Evolutionary conservation across 2,888 invertebrate genomes (phyloP).

Genomic region (Melipona beecheii): DNA sequence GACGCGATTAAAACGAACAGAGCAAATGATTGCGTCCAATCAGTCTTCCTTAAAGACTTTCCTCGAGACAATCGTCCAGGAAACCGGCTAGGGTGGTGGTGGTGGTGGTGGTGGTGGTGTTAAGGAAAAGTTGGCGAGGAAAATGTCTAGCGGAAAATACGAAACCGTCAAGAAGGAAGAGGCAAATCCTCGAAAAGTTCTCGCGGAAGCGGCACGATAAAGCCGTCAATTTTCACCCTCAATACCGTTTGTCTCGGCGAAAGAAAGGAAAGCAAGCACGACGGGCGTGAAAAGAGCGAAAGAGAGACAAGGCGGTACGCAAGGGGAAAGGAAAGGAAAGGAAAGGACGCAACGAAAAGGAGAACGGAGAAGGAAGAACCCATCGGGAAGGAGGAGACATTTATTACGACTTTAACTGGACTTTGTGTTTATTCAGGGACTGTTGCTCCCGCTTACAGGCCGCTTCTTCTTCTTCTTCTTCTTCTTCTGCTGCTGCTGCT

Average conservation of each 20-base stretch:
- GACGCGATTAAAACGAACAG: constrained; percentile 48
- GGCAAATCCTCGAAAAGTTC: constrained; percentile 68
- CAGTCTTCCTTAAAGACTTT: constrained; percentile 56
- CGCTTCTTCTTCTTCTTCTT: constrained; percentile 47
- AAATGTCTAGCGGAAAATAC: constrained; percentile 60
- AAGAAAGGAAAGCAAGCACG: constrained; percentile 74
- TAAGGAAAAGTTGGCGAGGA: constrained; percentile 25
- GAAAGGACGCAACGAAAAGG: constrained; percentile 45
- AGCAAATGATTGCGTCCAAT: constrained; percentile 52
- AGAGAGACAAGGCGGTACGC: constrained; percentile 19
- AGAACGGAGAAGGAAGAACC: constrained; percentile 55
- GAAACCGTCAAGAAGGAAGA: constrained; percentile 63
- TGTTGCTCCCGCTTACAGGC: constrained; percentile 78
- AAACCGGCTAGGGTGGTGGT: not conserved
- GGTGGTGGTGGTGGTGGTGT: not conserved
- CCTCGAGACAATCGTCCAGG: constrained; percentile 38
- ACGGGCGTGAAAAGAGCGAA: constrained; percentile 60
- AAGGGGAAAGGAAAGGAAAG: constrained; percentile 11
- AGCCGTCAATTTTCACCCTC: constrained; percentile 80
- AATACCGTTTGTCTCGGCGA: constrained; percentile 76
- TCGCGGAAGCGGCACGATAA: constrained; percentile 76
- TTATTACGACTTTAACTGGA: constrained; percentile 83
- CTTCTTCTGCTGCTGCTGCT: too few species aligned
- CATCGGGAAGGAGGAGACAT: constrained; percentile 81
- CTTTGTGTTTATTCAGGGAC: constrained; percentile 84